Base-by-base conservation (phyloP, 1,140 invertebrate species). In the Theocolax elegans region DNA sequence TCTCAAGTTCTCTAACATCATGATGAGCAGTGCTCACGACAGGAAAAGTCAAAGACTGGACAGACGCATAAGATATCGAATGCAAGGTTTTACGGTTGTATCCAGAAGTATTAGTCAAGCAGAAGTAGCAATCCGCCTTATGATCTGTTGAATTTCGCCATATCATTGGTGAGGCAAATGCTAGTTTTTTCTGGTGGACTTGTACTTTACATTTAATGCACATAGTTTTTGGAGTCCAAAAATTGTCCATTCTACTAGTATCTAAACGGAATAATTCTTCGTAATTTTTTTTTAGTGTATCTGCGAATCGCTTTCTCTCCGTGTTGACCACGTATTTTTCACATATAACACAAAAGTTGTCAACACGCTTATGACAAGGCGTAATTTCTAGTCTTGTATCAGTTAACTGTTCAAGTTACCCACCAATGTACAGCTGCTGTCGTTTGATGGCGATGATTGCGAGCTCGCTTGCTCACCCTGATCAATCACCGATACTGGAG, bases 131-230 rank as follows among this genome's bases (percentile, higher is more conserved):
- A 69, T 72, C 66, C 38, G 17, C 58, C 38, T 62, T 51, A 49
- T 76, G 69, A 66, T 75, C 58, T 56, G 27, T 70, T 29, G 68
- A 67, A 49, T 75, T 65, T 19, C 54, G 25, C 73, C 73, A 76
- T 48, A 75, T 59, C 67, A 74, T 76, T 54, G 67, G 75, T 42
- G 58, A 58, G 53, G 53, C 67, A 73, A 74, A 77, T 27, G 63
- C 58, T 56, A 74, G 17, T 58, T 69, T 67, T 17, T 65, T 42
- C 35, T 51, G 27, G 19, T 44, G 12, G 9, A 62, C 6, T 44
- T 62, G 59, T 19, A 62, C 29, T 8, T 13, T 44, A 27, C 59
- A 62, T 46, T 44, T 62, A 1, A 62, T n/a, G 10, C 40, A 62
- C 35, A 64, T 64, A 44, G 38, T 46, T 38, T 38, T 38, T 38